Base-by-base conservation (phyloP, 2,888 invertebrate species). In the Drosophila maculinotata region DNA sequence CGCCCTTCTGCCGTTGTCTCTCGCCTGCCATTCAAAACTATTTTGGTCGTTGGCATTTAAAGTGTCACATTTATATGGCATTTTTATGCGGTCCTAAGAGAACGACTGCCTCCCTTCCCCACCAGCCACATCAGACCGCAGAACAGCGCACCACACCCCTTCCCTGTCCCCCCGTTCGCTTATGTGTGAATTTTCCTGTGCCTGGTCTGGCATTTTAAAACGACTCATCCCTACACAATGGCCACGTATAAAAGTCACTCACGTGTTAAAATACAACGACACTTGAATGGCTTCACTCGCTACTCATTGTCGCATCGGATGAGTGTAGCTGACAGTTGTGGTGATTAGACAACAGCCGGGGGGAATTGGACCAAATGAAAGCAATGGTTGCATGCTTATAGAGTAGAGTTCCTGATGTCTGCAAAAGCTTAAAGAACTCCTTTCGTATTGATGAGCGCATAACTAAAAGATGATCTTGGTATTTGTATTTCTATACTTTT, bases 41-140 rank as follows among this genome's bases (percentile, higher is more conserved):
- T 87, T 84, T 84, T 79, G 74, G 84, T 85, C 81, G 84, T 82
- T 87, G 86, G 83, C 86, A 87, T 84, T 87, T 84, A 76, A 85
- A 84, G 82, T 87, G 87, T 82, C 84, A 84, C 84, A 87, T 84
- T 87, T 85, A 79, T 79, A 84, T 86, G 87, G 87, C 69, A 84
- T 76, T 86, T 82, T 82, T 86, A 86, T 82, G 52, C 73, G 83
- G 66, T 83, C 51, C 68, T 68, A 48, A 33, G 65, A 74, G 69
- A 53, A 60, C 53, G 52, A 54, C 69, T 31, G 33, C 14, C 36
- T 30, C 33, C 30, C 1, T 17, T 4, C 28, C 6, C 12, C 17
- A 3, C 8, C n/a, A 28, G 12, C n/a, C 53, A 25, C 15, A 17
- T n/a, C 62, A 28, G 35, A 36, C 49, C 30, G 7, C 42, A 52